Base-by-base conservation (phyloP, 1,140 invertebrate genomes). In the Drosophila rhopaloa region DNA sequence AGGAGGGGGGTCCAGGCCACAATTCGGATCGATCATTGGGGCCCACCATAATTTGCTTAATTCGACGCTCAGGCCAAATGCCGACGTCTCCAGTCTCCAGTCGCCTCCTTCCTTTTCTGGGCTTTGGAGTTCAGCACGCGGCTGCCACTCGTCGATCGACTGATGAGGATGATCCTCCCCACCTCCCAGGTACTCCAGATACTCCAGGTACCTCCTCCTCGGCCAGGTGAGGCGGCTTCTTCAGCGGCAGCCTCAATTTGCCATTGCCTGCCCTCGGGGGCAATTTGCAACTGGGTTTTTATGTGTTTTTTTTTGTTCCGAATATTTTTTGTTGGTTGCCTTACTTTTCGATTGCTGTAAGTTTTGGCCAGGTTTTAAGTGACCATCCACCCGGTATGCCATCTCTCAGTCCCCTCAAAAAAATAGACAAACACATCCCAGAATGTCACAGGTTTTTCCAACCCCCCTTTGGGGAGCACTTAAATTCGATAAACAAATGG, bases 21-120 rank as follows among this genome's bases (percentile, higher is more conserved):
- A 71, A 55, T 57, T 70, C 54, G 63, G 63, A 57, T 62, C 59
- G 63, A 80, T 76, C 77, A 66, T 66, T 67, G 72, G 38, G 41
- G 65, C 50, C 80, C 80, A 76, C 83, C 84, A 44, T 88, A 88
- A 88, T 88, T 88, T 88, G 85, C 68, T 88, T 88, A 88, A 88
- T 88, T 88, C 85, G 77, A 84, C 77, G 83, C 80, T 89, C 75
- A 77, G 68, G 27, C 47, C 47, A 32, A 50, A 32, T 47, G 19
- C 76, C 73, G 66, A 67, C 46, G 35, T 32, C 55, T 13, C 47
- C 43, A 16, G 11, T 13, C 27, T 41, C 2, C n/a, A 32, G 14
- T 10, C 43, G 35, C 27, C 48, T n/a, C 27, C 29, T 29, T n/a
- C 27, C 29, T 29, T 53, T 37, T 13, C 4, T 5, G 9, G n/a